phyloP scores from a whole-genome alignment of 2,888 invertebrate genomes.

The Acleris sparsana region DNA sequence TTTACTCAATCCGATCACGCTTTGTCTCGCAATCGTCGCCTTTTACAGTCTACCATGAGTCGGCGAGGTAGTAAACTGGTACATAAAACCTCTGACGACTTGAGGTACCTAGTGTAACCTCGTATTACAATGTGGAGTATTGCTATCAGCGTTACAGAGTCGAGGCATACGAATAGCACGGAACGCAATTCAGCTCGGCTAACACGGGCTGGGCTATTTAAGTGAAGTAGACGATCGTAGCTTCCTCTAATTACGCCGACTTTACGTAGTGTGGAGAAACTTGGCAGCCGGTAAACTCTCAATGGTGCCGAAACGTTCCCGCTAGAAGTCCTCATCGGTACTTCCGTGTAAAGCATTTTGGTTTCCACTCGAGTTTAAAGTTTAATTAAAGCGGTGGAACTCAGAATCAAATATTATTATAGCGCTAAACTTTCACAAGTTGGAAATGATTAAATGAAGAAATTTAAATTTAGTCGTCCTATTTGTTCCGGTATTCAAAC shows the following conservation, averaged over 20 bases:
- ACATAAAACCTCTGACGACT: constrained; percentile 65
- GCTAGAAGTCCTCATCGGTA: constrained; percentile 37
- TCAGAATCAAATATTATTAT: constrained; percentile 42
- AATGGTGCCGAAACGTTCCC: constrained; percentile 54
- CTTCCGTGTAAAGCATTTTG: constrained; percentile 34
- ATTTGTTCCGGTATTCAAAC: constrained; percentile 73
- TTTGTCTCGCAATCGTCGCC: constrained; percentile 74
- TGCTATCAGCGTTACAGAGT: constrained; percentile 39
- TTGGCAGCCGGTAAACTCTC: constrained; percentile 64
- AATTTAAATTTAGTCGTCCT: constrained; percentile 66
- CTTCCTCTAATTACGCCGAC: constrained; percentile 66
- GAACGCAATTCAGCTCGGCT: constrained; percentile 57
- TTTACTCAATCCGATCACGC: constrained; percentile 79
- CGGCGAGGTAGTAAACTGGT: constrained; percentile 61
- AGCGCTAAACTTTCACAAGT: constrained; percentile 46
- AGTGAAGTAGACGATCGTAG: constrained; percentile 58
- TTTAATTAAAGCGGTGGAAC: constrained; percentile 35
- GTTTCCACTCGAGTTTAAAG: constrained; percentile 26
- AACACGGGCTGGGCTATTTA: constrained; percentile 58
- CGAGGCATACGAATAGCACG: constrained; percentile 44
- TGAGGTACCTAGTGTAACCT: constrained; percentile 43
- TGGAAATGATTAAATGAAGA: constrained; percentile 48
- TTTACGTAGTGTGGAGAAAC: constrained; percentile 66
- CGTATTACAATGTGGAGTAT: constrained; percentile 41
- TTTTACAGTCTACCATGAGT: constrained; percentile 70